phyloP scores from a whole-genome alignment of 2,888 invertebrate species.

The Noctua fimbriata region DNA sequence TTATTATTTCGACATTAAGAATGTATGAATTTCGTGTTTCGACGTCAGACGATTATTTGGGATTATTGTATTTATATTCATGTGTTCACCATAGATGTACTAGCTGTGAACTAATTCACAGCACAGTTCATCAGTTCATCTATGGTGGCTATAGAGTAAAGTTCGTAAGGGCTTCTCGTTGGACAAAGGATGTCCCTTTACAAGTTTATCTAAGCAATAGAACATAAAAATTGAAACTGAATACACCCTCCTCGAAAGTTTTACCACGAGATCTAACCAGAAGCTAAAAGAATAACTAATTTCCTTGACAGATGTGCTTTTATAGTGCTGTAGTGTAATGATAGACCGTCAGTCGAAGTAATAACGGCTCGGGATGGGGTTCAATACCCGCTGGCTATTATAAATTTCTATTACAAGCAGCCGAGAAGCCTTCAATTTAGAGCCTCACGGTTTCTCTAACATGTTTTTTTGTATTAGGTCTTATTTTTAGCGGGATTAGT shows the following conservation, averaged over 20 bases:
- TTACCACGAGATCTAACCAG: not conserved
- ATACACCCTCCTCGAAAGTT: not conserved
- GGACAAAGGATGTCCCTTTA: not conserved
- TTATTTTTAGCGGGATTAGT: slow-evolving; percentile 36
- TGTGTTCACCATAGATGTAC: too few relatives aligned
- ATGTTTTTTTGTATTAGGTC: slow-evolving; percentile 54
- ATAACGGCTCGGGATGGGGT: slow-evolving; percentile 64
- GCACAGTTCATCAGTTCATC: too few relatives aligned
- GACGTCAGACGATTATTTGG: slow-evolving; percentile 28
- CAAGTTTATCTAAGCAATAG: too few relatives aligned
- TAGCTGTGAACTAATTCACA: too few relatives aligned
- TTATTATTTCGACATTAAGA: slow-evolving; percentile 29
- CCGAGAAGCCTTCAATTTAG: slow-evolving; percentile 65
- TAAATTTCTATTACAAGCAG: slow-evolving; percentile 62
- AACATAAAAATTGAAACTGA: not conserved
- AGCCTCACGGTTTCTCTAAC: slow-evolving; percentile 60
- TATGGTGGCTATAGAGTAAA: too few relatives aligned
- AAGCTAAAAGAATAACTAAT: slow-evolving; percentile 25
- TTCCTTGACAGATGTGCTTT: slow-evolving; percentile 39
- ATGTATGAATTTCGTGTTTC: slow-evolving; percentile 17
- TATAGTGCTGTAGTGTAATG: slow-evolving; percentile 63
- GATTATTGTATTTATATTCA: slow-evolving; percentile 3
- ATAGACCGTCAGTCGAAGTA: slow-evolving; percentile 61
- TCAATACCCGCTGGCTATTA: slow-evolving; percentile 71
- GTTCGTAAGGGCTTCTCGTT: not conserved